Evolutionary conservation across 2,888 invertebrate genomes (phyloP).

Genomic region (Aspidiotus rigidus): DNA sequence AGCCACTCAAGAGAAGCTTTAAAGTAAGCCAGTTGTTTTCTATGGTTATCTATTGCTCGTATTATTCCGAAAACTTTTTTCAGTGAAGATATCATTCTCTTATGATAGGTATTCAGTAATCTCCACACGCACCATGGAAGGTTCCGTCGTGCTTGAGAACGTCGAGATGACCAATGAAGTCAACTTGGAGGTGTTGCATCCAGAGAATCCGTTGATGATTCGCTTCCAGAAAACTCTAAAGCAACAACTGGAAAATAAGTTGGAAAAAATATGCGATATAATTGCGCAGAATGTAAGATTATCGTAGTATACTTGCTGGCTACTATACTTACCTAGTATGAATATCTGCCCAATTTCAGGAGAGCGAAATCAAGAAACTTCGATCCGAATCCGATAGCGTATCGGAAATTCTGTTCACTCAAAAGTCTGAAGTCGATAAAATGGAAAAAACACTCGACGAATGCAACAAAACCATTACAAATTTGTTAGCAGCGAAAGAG

Average conservation of each 20-base stretch:
- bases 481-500: constrained; percentile 25
- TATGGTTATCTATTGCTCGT: too few species aligned
- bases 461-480: constrained; percentile 23
- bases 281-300: neutral
- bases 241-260: constrained; percentile 56
- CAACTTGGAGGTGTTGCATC: constrained; percentile 49
- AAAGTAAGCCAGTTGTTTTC: too few species aligned
- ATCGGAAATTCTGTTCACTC: constrained; percentile 27
- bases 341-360: constrained; percentile 15
- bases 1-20: too few species aligned
- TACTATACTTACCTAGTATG: neutral
- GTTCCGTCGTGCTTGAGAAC: neutral
- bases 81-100: too few species aligned
- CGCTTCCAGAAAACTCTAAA: constrained; percentile 62
- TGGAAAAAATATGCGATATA: neutral
- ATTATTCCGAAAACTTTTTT: too few species aligned
- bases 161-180: neutral
- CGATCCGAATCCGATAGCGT: constrained; percentile 24
- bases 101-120: too few species aligned
- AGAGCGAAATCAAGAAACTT: constrained; percentile 21
- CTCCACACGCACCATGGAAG: too few species aligned
- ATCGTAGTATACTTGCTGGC: neutral
- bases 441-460: constrained; percentile 25
- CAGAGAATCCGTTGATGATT: constrained; percentile 63
- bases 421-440: constrained; percentile 19